Conservation (phyloP, 64 coral and sea anemone species). For the Actinia tenebrosa region DNA sequence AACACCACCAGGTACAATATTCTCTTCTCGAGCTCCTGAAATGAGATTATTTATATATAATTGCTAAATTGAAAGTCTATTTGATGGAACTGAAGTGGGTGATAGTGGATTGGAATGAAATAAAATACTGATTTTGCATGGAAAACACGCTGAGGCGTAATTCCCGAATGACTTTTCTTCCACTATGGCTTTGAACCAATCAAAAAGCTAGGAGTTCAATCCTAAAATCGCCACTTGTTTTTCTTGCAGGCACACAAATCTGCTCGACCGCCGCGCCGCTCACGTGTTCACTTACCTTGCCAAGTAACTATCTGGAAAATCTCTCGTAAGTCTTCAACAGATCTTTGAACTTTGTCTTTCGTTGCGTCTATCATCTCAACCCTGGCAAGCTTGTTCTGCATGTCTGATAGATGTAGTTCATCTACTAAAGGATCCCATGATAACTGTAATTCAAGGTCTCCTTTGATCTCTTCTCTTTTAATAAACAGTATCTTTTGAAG, state of each 20-base stretch:
- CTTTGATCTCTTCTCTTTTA: slow-evolving; percentile 5
- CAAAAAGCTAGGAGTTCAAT: too few relatives aligned
- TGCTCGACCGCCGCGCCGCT: not conserved
- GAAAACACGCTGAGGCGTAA: not conserved
- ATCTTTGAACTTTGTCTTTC: not conserved
- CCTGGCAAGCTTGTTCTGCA: not conserved
- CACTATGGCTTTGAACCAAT: too few relatives aligned
- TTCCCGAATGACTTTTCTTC: too few relatives aligned
- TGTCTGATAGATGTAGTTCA: not conserved
- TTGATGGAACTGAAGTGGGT: too few relatives aligned
- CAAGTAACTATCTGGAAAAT: not conserved
- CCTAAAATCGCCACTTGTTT: too few relatives aligned
- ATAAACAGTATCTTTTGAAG: not conserved
- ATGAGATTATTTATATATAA: not conserved
- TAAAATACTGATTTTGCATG: not conserved
- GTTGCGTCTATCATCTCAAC: not conserved
- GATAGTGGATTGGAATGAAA: not conserved
- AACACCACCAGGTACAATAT: not conserved
- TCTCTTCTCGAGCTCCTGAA: not conserved
- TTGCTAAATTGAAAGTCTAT: too few relatives aligned
- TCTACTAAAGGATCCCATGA: slow-evolving; percentile 21
- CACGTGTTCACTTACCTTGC: not conserved
- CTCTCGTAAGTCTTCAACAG: not conserved
- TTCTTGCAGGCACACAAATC: too few relatives aligned
- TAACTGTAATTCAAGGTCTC: slow-evolving; percentile 7